Base-by-base conservation (phyloP, 2,113 vertebrate species). In the Apodemus sylvaticus region DNA sequence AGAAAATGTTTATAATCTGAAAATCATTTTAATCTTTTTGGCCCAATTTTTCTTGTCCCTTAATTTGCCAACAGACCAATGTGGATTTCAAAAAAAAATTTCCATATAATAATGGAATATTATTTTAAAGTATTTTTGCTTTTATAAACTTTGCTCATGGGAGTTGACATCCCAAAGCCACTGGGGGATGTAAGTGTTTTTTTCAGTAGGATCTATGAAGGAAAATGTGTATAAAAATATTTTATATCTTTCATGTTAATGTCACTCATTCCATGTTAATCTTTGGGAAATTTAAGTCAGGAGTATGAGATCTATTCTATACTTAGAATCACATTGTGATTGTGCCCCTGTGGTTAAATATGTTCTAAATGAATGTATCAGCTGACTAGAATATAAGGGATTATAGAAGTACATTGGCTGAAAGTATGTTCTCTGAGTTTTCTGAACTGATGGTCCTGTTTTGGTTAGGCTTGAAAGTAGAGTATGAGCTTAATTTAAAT, bases 1-100 rank as follows among this genome's bases (percentile, higher is more conserved):
- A 97, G 94, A 97, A 98, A 96, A 12, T 97, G 78, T 89, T 97
- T 96, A 53, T 92, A 97, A 98, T 96, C 94, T 97, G 96, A 97
- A 98, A 97, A 82, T 58, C 66, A 3, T 94, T 95, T 95, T 96
- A 96, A 94, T 93, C 70, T 96, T 36, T 96, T 96, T 96, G 24
- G 42, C 83, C 2, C 5, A 91, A 34, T 97, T 98, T 98, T 95
- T 90, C 60, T 86, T 93, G n/a, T 45, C 82, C 93, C 94, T 97
- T 96, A 97, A 96, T 97, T 98, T 97, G 92, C 66, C 62, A 89
- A 26, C 19, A 77, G 86, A 89, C 26, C 58, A 4, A 68, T 94
- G 86, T 92, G 3, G 10, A 94, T 96, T 97, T 97, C 29, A 92
- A 76, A 93, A 96, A 62, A 96, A 62, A 96, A 58, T 95, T 95